Percentiles rank a stretch among this genome's conserved stretches.
Conservation (phyloP, 2,797 vertebrate species). For the Hozukius guyotensis region DNA sequence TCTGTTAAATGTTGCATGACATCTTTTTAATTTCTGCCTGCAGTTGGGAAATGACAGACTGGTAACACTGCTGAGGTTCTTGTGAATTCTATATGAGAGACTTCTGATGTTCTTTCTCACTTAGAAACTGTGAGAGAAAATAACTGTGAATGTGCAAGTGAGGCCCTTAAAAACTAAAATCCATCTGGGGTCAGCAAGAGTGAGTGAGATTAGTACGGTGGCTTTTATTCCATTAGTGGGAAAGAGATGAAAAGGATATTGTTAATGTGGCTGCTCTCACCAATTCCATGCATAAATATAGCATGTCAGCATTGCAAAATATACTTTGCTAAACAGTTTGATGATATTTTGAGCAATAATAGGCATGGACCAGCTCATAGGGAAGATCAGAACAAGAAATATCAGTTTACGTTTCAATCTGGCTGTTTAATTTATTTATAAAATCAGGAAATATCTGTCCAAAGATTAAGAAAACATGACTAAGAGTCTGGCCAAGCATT, state of each 20-base stretch:
- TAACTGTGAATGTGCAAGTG: slow-evolving; percentile 23
- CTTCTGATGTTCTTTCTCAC: slow-evolving; percentile 46
- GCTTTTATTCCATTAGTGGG: not conserved
- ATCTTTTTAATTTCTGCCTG: not conserved
- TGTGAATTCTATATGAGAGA: slow-evolving; percentile 27
- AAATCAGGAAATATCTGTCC: not conserved
- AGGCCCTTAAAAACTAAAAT: not conserved
- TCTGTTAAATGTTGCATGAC: not conserved
- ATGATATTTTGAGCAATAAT: not conserved
- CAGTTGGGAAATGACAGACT: not conserved
- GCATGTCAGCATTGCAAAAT: not conserved
- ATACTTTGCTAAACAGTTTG: not conserved
- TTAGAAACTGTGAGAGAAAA: slow-evolving; percentile 27
- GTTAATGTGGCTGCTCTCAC: not conserved
- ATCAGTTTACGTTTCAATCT: not conserved
- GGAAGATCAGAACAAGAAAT: not conserved
- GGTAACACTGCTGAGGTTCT: slow-evolving; percentile 8
- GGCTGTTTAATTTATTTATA: not conserved
- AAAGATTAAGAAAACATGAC: not conserved
- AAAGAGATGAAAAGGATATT: not conserved
- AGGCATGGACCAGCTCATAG: not conserved
- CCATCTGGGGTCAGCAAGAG: slow-evolving; percentile 23
- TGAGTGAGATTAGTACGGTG: not conserved
- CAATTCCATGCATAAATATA: not conserved
- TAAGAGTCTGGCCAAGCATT: too few relatives aligned